Conservation (phyloP, 2,888 invertebrate species). For the Eretmocerus hayati region DNA sequence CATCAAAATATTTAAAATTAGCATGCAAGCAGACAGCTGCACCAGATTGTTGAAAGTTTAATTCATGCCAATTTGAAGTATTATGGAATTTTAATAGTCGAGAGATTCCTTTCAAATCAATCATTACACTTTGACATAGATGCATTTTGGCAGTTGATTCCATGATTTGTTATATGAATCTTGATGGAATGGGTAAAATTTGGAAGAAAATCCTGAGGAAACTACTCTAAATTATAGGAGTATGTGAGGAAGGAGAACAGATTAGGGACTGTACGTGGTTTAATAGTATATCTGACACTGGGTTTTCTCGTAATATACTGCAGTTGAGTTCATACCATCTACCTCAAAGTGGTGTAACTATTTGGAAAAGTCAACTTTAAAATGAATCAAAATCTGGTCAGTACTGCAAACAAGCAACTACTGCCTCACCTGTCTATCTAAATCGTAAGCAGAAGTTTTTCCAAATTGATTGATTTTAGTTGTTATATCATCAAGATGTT, state of each 20-base stretch:
- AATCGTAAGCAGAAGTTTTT: slow-evolving; percentile 19
- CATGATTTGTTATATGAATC: not conserved
- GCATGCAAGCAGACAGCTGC: slow-evolving; percentile 30
- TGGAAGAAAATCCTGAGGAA: not conserved
- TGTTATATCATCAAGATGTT: slow-evolving; percentile 42
- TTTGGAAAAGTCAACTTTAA: not conserved
- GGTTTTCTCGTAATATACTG: too few species aligned
- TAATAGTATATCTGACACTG: too few species aligned
- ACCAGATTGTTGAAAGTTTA: slow-evolving; percentile 21
- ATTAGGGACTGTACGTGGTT: too few species aligned
- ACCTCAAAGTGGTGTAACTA: too few species aligned
- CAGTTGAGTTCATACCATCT: too few species aligned
- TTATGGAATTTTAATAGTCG: too few species aligned
- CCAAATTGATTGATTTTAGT: slow-evolving; percentile 28
- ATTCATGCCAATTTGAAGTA: not conserved
- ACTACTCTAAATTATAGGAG: not conserved
- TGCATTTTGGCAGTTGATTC: not conserved
- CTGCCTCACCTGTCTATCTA: slow-evolving; percentile 40
- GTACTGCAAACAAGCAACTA: slow-evolving; percentile 26
- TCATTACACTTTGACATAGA: not conserved
- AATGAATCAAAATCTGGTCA: slow-evolving; percentile 24
- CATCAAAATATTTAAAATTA: slow-evolving; percentile 36
- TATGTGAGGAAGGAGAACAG: too few species aligned
- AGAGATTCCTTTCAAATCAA: too few species aligned
- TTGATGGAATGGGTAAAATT: not conserved